Evolutionary conservation across 2,888 invertebrate genomes (phyloP).

Genomic region (Digitonthophagus gazella): DNA sequence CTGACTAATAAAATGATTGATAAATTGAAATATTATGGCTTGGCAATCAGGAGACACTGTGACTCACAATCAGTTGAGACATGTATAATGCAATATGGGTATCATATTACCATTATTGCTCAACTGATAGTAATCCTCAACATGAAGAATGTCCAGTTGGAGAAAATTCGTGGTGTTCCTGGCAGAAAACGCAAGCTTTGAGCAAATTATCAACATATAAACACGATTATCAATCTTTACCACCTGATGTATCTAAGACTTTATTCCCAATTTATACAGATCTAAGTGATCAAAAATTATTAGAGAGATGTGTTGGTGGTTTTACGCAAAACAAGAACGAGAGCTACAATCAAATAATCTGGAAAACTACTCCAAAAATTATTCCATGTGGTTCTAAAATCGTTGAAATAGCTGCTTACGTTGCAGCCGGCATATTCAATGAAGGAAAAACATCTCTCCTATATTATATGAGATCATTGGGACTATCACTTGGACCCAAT

Average conservation of each 20-base stretch:
- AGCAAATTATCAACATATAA: conserved; percentile 24
- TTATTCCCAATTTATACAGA: conserved; percentile 30
- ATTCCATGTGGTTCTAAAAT: not conserved
- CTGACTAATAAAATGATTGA: conserved; percentile 21
- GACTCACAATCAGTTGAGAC: conserved; percentile 27
- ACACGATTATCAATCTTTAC: conserved; percentile 29
- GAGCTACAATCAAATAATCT: conserved; percentile 40
- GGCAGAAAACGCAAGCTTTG: conserved; percentile 30
- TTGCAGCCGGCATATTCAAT: not conserved
- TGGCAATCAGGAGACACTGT: conserved; percentile 17
- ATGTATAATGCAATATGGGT: conserved; percentile 38
- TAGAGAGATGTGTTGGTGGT: conserved; percentile 40
- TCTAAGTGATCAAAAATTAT: conserved; percentile 38
- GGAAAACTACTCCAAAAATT: conserved; percentile 33
- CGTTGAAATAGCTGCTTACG: not conserved
- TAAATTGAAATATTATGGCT: conserved; percentile 16
- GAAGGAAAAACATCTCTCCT: not conserved
- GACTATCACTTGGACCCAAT: not conserved
- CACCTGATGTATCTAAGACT: conserved; percentile 16
- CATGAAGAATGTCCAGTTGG: conserved; percentile 35
- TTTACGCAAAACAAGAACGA: conserved; percentile 43
- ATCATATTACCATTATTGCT: conserved; percentile 36
- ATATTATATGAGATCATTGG: not conserved
- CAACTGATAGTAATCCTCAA: conserved; percentile 37
- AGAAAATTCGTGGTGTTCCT: conserved; percentile 31